phyloP scores from a whole-genome alignment of 1,140 invertebrate species.

The Cotesia chilonis region DNA sequence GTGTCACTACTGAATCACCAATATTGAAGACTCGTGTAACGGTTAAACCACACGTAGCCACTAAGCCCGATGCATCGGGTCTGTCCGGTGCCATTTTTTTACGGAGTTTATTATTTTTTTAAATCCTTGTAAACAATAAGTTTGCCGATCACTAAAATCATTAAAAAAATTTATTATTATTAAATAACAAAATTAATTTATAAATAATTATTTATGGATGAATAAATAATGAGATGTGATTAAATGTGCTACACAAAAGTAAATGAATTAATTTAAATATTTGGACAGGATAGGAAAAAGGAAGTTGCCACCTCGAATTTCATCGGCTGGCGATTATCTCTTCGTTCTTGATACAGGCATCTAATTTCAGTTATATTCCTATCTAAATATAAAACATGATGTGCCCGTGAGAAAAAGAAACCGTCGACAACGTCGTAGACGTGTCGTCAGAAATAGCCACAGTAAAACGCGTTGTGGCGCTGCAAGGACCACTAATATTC shows the following conservation, averaged over 20 bases:
- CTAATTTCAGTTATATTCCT: conserved; percentile 41
- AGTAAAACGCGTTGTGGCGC: conserved; percentile 36
- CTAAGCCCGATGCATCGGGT: conserved; percentile 59
- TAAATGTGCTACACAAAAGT: not conserved
- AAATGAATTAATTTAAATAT: conserved; percentile 4
- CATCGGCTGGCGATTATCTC: conserved; percentile 28
- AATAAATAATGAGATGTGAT: not conserved
- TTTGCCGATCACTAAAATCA: conserved; percentile 55
- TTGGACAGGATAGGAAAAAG: conserved; percentile 17
- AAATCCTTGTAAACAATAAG: not conserved
- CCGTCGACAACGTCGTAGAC: conserved; percentile 28
- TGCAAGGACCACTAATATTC: conserved; percentile 11
- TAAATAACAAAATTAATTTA: not conserved
- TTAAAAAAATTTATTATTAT: conserved; percentile 3
- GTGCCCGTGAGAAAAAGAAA: conserved; percentile 39
- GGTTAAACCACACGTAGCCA: conserved; percentile 49
- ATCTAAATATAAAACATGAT: conserved; percentile 43
- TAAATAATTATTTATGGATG: too few species aligned
- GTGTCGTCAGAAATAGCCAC: conserved; percentile 26
- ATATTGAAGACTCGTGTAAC: conserved; percentile 52
- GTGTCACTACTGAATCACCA: conserved; percentile 46
- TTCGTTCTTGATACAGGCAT: conserved; percentile 27
- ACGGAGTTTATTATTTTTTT: conserved; percentile 15
- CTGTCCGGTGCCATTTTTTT: conserved; percentile 63
- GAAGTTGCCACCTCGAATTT: conserved; percentile 38